These are phyloP conservation scores for Nestor notabilis DNA, from an alignment of 2,113 vertebrate genomes.

Conservation along the genomic window DNA sequence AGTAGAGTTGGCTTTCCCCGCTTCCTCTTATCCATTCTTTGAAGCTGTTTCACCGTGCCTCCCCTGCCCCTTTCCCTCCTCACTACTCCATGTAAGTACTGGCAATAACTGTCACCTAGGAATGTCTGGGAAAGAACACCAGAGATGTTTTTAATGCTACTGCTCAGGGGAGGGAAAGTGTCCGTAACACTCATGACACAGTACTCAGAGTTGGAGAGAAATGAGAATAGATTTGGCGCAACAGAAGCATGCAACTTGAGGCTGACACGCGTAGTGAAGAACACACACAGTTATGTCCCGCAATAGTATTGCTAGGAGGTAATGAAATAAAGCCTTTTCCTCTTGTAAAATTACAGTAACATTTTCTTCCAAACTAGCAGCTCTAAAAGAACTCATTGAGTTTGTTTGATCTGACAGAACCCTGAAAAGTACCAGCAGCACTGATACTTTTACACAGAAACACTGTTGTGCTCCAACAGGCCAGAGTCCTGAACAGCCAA, in stretches of 20 bases:
- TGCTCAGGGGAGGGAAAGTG: background rate
- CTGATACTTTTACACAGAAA: background rate
- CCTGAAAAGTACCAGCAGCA: background rate
- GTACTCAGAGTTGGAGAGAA: background rate
- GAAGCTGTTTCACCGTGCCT: background rate
- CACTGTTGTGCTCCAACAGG: background rate
- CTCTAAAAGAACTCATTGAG: background rate
- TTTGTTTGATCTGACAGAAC: background rate
- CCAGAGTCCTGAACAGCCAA: background rate
- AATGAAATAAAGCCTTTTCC: background rate
- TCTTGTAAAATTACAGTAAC: background rate
- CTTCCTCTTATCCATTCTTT: background rate
- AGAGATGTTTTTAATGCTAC: background rate
- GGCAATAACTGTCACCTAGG: background rate
- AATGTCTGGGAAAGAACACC: background rate
- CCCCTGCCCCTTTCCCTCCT: background rate
- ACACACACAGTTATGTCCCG: rapidly evolving
- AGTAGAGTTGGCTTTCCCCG: background rate
- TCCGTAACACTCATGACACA: rapidly evolving
- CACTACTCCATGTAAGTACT: background rate
- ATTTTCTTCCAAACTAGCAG: background rate
- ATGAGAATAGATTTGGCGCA: background rate
- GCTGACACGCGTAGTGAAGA: background rate
- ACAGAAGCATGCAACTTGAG: background rate
- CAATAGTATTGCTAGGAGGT: background rate